These are phyloP conservation scores for Hemistola chrysoprasaria DNA, from an alignment of 2,888 invertebrate species.

Conservation along the genomic window DNA sequence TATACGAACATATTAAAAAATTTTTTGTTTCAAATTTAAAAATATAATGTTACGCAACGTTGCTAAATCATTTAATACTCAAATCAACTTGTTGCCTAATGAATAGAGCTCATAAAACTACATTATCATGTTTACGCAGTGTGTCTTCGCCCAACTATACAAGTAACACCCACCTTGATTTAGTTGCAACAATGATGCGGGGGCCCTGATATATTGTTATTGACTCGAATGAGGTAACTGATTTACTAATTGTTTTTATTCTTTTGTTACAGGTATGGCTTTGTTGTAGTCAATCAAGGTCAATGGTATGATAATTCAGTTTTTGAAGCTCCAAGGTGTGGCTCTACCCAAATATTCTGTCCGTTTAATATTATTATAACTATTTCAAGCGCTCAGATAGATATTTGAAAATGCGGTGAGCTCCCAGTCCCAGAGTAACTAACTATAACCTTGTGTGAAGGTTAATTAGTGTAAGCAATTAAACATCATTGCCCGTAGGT, in stretches of 20 bases:
- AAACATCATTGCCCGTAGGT: too few relatives aligned
- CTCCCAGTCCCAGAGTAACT: too few relatives aligned
- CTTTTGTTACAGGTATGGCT: constrained; percentile 72
- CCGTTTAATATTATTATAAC: too few relatives aligned
- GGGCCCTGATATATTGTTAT: constrained; percentile 67
- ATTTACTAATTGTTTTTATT: constrained; percentile 72
- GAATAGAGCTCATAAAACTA: constrained; percentile 22
- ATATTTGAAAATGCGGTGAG: too few relatives aligned
- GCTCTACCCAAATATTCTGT: too few relatives aligned
- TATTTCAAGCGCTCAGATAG: too few relatives aligned
- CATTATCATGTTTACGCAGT: constrained; percentile 15
- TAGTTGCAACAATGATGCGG: constrained; percentile 70
- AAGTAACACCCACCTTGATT: constrained; percentile 54
- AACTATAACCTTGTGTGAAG: too few relatives aligned
- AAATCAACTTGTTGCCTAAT: constrained; percentile 15
- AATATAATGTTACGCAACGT: too few relatives aligned
- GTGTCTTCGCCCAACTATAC: constrained; percentile 9
- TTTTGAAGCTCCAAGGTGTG: too few relatives aligned
- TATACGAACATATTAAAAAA: too few relatives aligned
- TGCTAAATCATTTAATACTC: not conserved
- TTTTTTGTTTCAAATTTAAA: too few relatives aligned
- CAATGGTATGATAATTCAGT: constrained; percentile 9
- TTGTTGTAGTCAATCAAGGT: constrained; percentile 42
- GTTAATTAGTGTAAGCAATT: too few relatives aligned
- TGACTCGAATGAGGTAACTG: constrained; percentile 59